phyloP scores from a whole-genome alignment of 2,113 vertebrate genomes.

The Aegypius monachus region DNA sequence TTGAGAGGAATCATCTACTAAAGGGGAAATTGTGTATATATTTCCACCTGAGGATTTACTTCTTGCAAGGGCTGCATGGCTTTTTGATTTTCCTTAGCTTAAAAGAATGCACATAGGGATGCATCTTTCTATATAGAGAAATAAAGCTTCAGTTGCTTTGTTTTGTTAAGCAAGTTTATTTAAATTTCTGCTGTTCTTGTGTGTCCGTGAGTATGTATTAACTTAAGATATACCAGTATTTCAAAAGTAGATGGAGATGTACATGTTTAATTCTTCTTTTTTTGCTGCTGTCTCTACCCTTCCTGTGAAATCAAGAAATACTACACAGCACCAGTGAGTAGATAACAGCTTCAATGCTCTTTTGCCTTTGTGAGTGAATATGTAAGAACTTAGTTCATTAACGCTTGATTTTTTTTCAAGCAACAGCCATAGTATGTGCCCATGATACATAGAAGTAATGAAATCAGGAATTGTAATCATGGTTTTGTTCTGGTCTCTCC shows the following conservation, averaged over 20 bases:
- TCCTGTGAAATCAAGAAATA: background rate
- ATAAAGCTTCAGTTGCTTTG: slow-evolving; percentile 63
- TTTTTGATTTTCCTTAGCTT: slow-evolving; percentile 65
- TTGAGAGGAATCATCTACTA: background rate
- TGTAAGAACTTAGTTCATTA: background rate
- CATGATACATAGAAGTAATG: background rate
- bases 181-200: slow-evolving; percentile 34
- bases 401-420: background rate
- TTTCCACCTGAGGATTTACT: slow-evolving; percentile 30
- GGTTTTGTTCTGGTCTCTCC: background rate
- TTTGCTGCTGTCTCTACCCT: background rate
- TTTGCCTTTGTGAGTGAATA: background rate
- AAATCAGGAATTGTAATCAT: background rate
- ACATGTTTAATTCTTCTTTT: background rate
- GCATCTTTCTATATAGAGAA: slow-evolving; percentile 62
- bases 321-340: background rate
- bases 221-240: background rate
- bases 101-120: slow-evolving; percentile 59
- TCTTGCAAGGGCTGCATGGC: slow-evolving; percentile 59
- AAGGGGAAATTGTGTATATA: background rate
- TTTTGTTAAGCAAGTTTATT: slow-evolving; percentile 65
- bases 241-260: background rate
- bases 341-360: background rate
- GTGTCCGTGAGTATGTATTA: background rate
- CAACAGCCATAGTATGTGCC: background rate